A percentile compares a stretch with the other conserved stretches of the same genome.
These are phyloP conservation scores for Polyommatus iphigenia DNA, from an alignment of 2,888 invertebrate genomes.

Conservation along the genomic window DNA sequence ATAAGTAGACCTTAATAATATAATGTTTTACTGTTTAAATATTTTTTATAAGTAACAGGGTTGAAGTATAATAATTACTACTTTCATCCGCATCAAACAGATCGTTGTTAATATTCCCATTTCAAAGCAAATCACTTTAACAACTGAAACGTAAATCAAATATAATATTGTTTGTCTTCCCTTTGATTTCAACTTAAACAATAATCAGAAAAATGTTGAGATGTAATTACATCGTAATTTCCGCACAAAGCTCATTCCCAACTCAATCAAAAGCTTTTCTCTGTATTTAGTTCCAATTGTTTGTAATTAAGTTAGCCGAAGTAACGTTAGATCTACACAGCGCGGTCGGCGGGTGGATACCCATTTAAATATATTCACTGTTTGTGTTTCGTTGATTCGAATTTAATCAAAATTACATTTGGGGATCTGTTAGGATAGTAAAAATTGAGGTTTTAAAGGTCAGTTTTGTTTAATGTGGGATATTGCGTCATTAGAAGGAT, in stretches of 20 bases:
- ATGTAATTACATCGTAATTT: constrained; percentile 16
- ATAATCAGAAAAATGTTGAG: neutral
- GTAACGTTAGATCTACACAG: constrained; percentile 23
- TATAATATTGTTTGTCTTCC: constrained; percentile 3
- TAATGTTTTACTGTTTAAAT: too few relatives aligned
- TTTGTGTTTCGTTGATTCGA: constrained; percentile 23
- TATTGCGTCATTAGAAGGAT: too few relatives aligned
- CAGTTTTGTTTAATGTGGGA: too few relatives aligned
- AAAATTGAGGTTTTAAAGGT: neutral
- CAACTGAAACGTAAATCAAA: neutral
- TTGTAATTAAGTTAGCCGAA: constrained; percentile 27
- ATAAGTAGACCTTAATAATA: too few relatives aligned
- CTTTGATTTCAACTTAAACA: constrained; percentile 4
- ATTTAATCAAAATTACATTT: constrained; percentile 21
- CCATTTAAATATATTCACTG: constrained; percentile 25
- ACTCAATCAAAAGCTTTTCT: constrained; percentile 28
- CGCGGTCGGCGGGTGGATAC: neutral
- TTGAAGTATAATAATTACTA: neutral
- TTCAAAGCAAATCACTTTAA: neutral
- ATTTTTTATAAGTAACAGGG: neutral
- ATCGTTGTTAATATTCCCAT: neutral
- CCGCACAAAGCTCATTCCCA: neutral
- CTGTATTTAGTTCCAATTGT: constrained; percentile 28
- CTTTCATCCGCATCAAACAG: neutral
- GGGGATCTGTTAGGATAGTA: neutral